Evolutionary conservation across 2,888 invertebrate genomes (phyloP).

Genomic region (Polyploca ridens): DNA sequence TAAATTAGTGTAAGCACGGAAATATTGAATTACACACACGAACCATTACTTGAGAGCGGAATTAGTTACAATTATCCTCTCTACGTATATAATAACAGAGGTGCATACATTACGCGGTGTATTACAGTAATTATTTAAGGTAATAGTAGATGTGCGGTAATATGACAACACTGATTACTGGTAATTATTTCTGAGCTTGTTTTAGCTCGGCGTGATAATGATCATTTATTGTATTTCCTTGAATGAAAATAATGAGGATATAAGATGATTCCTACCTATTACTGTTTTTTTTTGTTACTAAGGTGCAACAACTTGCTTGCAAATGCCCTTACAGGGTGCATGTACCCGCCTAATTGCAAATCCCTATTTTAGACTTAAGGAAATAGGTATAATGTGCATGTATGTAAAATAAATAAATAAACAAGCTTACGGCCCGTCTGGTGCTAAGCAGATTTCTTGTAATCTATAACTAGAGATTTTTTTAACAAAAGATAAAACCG

Average conservation of each 20-base stretch:
- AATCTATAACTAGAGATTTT: no score
- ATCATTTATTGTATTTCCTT: conserved; percentile 1
- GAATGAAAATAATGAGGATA: background rate
- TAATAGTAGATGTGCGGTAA: background rate
- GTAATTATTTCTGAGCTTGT: background rate
- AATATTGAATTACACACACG: background rate
- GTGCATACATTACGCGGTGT: background rate
- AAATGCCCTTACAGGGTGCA: no score
- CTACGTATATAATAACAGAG: background rate
- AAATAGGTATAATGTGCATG: no score
- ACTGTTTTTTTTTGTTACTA: no score
- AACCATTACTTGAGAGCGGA: background rate
- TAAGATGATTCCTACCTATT: no score
- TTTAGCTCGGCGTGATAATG: background rate
- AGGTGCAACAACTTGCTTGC: no score
- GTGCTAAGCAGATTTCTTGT: no score
- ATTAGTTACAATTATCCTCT: background rate
- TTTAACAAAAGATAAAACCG: no score
- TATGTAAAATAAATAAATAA: no score
- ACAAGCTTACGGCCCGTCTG: no score
- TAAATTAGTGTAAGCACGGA: background rate
- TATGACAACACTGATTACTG: background rate
- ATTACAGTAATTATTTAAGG: background rate
- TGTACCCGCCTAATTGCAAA: no score
- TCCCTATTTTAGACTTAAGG: no score